Evolutionary conservation across 2,888 invertebrate species (phyloP).

Genomic region (Rhaphigaster nebulosa): DNA sequence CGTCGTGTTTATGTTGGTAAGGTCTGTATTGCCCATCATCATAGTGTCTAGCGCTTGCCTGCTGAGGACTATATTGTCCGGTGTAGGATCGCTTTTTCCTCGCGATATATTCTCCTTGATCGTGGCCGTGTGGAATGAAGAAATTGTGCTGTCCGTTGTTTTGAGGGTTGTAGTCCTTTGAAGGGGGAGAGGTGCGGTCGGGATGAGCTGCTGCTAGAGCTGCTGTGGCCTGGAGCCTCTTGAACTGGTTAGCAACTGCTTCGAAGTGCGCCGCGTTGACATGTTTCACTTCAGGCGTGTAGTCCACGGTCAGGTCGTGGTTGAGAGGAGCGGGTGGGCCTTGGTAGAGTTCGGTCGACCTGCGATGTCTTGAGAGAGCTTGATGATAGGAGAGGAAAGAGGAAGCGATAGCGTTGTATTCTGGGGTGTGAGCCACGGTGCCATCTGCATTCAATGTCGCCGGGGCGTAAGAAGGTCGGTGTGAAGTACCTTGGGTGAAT

Average conservation of each 20-base stretch:
- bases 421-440: not conserved
- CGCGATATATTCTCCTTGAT: not conserved
- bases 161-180: not conserved
- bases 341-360: not conserved
- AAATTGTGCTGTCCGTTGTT: not conserved
- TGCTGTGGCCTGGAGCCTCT: not conserved
- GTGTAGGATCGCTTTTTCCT: not conserved
- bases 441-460: not conserved
- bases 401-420: not conserved
- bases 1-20: not conserved
- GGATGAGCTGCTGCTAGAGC: constrained; percentile 51
- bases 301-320: constrained; percentile 67
- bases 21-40: not conserved
- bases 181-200: not conserved
- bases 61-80: not conserved
- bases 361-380: constrained; percentile 59
- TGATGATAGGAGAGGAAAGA: not conserved
- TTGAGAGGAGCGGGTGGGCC: constrained; percentile 65
- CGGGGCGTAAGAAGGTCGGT: not conserved
- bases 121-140: not conserved
- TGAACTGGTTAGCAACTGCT: constrained; percentile 64
- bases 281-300: constrained; percentile 70
- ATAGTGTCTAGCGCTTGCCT: not conserved
- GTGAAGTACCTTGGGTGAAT: not conserved
- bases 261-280: constrained; percentile 70